Conservation (phyloP, 2,888 invertebrate species). For the Zhengitettix transpicula region DNA sequence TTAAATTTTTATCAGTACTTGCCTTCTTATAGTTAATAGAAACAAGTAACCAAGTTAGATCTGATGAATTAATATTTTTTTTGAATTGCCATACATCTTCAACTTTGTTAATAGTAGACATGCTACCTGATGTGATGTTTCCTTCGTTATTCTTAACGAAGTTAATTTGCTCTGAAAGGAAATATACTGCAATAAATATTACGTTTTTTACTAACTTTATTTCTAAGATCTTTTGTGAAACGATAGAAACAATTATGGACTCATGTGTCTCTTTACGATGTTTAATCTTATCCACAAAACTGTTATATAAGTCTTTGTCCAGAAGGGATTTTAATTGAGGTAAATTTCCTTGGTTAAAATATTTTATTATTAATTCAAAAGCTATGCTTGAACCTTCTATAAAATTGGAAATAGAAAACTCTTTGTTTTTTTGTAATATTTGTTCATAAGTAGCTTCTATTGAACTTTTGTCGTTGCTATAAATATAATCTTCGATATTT, state of each 20-base stretch:
- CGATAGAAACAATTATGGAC: background rate
- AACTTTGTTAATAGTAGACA: background rate
- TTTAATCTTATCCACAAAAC: background rate
- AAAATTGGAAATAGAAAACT: background rate
- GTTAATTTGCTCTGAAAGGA: background rate
- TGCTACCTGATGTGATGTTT: background rate
- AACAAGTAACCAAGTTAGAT: background rate
- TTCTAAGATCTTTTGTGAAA: background rate
- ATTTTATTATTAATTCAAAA: background rate
- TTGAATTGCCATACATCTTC: background rate
- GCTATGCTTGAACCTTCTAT: background rate
- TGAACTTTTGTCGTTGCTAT: background rate
- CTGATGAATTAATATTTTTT: background rate
- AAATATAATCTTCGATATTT: background rate
- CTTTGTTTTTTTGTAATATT: background rate
- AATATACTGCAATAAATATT: background rate
- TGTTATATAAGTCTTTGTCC: background rate
- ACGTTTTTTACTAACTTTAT: background rate
- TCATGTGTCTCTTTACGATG: background rate
- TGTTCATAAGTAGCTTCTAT: background rate
- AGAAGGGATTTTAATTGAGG: background rate
- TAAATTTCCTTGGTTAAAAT: background rate
- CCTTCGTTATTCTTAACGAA: no score
- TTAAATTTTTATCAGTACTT: background rate
- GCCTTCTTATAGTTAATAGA: background rate